Evolutionary conservation across 2,888 invertebrate genomes (phyloP).

Genomic region (Aleiodes alternator): DNA sequence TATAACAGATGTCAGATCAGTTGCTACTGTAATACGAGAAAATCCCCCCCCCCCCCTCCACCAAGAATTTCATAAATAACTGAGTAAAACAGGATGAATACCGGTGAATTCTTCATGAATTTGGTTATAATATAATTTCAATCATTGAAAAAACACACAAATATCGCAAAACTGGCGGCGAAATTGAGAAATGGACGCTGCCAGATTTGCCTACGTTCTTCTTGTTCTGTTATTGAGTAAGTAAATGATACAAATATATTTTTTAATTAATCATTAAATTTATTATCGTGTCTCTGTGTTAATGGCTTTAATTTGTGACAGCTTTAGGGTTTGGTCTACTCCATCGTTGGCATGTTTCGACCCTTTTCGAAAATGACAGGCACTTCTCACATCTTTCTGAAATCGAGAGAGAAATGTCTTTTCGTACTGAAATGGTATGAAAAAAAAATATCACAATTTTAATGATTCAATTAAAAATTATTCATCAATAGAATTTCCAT

Average conservation of each 20-base stretch:
- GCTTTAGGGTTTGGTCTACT: conserved; percentile 79
- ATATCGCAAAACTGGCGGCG: conserved; percentile 20
- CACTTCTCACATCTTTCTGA: conserved; percentile 90
- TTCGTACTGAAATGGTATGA: conserved; percentile 89
- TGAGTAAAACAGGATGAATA: background rate
- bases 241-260: conserved; percentile 4
- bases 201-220: conserved; percentile 48
- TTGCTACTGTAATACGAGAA: background rate
- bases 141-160: background rate
- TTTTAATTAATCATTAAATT: background rate
- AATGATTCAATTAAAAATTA: conserved; percentile 13
- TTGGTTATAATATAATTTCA: background rate
- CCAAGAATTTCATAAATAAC: background rate
- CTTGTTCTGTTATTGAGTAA: conserved; percentile 50
- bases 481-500: background rate
- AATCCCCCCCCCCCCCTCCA: too few species aligned
- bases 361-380: conserved; percentile 88
- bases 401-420: conserved; percentile 89
- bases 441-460: conserved; percentile 19
- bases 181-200: conserved; percentile 47
- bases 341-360: conserved; percentile 82
- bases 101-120: conserved; percentile 26
- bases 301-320: conserved; percentile 67
- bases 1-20: too few species aligned
- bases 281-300: background rate